Base-by-base conservation (phyloP, 2,888 invertebrate species). In the Drosophila paracracens region DNA sequence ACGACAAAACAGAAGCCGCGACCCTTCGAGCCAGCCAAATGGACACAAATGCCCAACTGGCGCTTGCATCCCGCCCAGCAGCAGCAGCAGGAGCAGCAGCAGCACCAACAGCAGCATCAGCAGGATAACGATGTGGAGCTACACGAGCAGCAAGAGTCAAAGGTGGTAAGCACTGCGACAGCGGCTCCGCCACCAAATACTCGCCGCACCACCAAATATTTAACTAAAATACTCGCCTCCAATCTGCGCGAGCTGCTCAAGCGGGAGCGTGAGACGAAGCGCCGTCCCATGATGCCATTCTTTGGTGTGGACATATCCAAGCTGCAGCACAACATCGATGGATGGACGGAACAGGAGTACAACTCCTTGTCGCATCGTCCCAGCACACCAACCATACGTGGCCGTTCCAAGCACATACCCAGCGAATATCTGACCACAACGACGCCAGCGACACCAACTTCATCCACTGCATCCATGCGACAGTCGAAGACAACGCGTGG, bases 291-390 rank as follows among this genome's bases (percentile, higher is more conserved):
- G 13, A 52, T 63, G n/a, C 40, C 57, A 16, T 18, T 35, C 18
- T 16, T 74, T 6, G 89, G 88, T 1, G 82, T 96, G 83, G 97
- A 97, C 89, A 94, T 97, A 18, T 94, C 95, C 18, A 95, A 95
- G 88, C 93, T 97, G 43, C 97, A 97, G 91, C 96, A 96, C 81
- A 97, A 96, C 81, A 97, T 97, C 66, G 97, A 97, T 83, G 96
- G 96, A 75, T 97, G 97, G 97, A 97, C 97, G 0, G 96, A 95
- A 83, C 96, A 96, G 93, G 96, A 96, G 83, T 96, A 95, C 91
- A 95, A 95, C 0, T 94, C 94, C 75, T 82, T 93, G 21, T 93
- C 94, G 2, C 94, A 94, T 82, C 94, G 93, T 69, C 93, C 94
- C 7, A 94, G 94, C 51, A 94, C 94, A 0, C 94, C 93, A 57